Evolutionary conservation across 30 jellyfish, hydroid and myxozoan species (phyloP).

Genomic region (Mastigias papua): DNA sequence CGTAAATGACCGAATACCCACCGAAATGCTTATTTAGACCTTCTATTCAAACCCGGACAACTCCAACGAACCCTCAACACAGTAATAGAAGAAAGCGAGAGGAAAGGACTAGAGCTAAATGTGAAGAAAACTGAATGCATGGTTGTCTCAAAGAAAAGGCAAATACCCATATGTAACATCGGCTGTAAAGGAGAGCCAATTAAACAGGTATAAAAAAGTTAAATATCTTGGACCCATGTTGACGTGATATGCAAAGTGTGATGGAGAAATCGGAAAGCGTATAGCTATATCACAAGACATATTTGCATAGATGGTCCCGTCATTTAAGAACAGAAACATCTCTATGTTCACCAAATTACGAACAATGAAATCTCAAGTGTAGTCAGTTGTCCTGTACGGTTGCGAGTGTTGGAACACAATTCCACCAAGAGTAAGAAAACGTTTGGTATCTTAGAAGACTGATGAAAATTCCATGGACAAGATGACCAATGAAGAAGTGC

Average conservation of each 20-base stretch:
- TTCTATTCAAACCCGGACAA: no score
- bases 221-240: neutral
- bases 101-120: neutral
- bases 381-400: neutral
- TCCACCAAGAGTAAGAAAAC: neutral
- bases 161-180: neutral
- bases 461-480: no score
- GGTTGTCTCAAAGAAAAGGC: neutral
- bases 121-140: no score
- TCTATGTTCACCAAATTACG: neutral
- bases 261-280: neutral
- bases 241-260: conserved; percentile 2
- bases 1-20: no score
- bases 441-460: neutral
- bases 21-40: no score
- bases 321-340: no score
- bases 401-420: no score
- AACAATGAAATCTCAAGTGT: neutral
- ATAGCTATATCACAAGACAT: neutral
- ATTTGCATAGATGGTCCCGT: neutral
- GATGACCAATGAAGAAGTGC: no score
- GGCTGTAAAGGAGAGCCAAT: neutral
- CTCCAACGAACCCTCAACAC: neutral
- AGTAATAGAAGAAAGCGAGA: conserved; percentile 6
- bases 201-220: neutral